A percentile compares a stretch with the other conserved stretches of the same genome.
phyloP scores from a whole-genome alignment of 1,140 invertebrate genomes.

The Lasioglossum baleicum region DNA sequence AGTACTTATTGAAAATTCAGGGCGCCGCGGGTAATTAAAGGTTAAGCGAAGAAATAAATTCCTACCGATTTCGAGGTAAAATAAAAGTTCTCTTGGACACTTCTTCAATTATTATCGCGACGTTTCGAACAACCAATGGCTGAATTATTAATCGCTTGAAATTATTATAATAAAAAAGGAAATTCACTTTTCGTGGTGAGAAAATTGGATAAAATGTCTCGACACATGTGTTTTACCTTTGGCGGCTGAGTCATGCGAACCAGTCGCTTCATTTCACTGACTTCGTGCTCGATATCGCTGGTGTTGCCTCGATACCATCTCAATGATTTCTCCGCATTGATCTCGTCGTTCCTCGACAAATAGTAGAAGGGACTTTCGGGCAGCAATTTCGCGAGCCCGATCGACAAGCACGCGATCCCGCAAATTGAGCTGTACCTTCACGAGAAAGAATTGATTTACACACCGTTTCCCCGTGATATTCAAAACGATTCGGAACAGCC shows the following conservation, averaged over 20 bases:
- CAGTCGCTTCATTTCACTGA: conserved; percentile 75
- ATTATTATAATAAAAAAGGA: too few species aligned
- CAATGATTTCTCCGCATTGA: conserved; percentile 82
- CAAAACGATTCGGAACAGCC: neutral
- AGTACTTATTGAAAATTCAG: too few species aligned
- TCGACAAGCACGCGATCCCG: conserved; percentile 77
- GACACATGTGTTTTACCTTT: conserved; percentile 28
- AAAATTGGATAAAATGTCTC: too few species aligned
- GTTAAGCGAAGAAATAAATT: too few species aligned
- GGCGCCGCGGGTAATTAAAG: too few species aligned
- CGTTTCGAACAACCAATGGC: too few species aligned
- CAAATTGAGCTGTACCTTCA: conserved; percentile 80
- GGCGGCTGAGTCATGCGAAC: neutral
- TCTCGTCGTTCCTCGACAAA: conserved; percentile 59
- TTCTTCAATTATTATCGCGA: too few species aligned
- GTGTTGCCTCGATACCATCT: conserved; percentile 83
- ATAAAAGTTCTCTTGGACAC: too few species aligned
- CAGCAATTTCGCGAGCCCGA: conserved; percentile 81
- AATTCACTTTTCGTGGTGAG: too few species aligned
- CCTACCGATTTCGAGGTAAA: too few species aligned
- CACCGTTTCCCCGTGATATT: neutral
- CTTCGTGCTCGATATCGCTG: conserved; percentile 78
- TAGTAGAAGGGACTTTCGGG: conserved; percentile 84
- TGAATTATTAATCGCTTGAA: too few species aligned
- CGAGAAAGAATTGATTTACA: conserved; percentile 25